phyloP scores from a whole-genome alignment of 2,113 vertebrate species.

The Petaurus breviceps region DNA sequence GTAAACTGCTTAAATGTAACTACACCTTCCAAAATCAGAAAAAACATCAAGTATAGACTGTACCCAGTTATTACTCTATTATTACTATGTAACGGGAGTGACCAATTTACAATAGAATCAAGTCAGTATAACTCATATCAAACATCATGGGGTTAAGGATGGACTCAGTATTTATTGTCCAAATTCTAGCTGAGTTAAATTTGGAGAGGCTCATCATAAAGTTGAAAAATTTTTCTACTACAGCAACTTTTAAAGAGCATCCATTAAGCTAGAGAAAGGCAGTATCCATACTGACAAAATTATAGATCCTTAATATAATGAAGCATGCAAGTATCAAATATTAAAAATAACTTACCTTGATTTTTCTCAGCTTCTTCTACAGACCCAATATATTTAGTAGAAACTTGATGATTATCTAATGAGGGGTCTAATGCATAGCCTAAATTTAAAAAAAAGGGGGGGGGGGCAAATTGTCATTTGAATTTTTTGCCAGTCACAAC shows the following conservation, averaged over 20 bases:
- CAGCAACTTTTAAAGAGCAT: not conserved
- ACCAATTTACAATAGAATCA: not conserved
- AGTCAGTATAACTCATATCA: not conserved
- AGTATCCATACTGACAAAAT: not conserved
- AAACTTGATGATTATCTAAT: slow-evolving; percentile 90
- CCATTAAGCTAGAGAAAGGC: not conserved
- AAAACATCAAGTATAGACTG: not conserved
- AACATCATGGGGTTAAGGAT: not conserved
- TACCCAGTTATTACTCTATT: not conserved
- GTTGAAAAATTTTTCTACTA: not conserved
- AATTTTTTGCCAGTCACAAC: slow-evolving; percentile 37
- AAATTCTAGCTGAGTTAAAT: not conserved
- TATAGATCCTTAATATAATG: not conserved
- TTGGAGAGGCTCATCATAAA: not conserved
- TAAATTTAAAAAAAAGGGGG: slow-evolving; percentile 71
- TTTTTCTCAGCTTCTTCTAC: slow-evolving; percentile 98
- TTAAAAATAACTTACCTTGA: slow-evolving; percentile 89
- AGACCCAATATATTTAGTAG: slow-evolving; percentile 93
- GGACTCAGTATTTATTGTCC: not conserved
- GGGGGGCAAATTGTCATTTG: slow-evolving; percentile 27
- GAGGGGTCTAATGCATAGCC: slow-evolving; percentile 98
- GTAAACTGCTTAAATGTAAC: not conserved
- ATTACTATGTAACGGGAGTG: not conserved
- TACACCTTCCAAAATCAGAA: not conserved
- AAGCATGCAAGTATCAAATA: not conserved